phyloP scores from a whole-genome alignment of 2,888 invertebrate species.

The Brachyopa scutellaris region DNA sequence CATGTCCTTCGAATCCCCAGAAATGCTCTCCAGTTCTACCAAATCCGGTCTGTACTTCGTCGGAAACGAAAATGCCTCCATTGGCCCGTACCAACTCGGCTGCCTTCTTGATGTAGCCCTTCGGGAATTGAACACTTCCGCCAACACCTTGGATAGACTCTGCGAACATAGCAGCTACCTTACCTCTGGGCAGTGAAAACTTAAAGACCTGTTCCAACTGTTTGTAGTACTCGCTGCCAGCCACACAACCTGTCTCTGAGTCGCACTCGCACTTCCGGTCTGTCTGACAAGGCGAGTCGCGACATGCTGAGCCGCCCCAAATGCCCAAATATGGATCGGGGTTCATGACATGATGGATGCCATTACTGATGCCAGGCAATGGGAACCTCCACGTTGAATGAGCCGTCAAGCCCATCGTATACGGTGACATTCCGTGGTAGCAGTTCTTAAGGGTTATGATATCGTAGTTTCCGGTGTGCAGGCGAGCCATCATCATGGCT shows the following conservation, averaged over 20 bases:
- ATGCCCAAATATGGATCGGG: conserved; percentile 95
- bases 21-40: conserved; percentile 96
- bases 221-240: conserved; percentile 90
- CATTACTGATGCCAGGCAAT: conserved; percentile 86
- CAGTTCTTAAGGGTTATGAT: conserved; percentile 93
- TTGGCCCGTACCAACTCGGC: conserved; percentile 89
- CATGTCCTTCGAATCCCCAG: conserved; percentile 98
- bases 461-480: conserved; percentile 92
- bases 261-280: conserved; percentile 86
- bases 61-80: conserved; percentile 95
- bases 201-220: conserved; percentile 88
- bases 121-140: conserved; percentile 95
- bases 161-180: conserved; percentile 94
- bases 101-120: conserved; percentile 91
- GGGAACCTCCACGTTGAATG: conserved; percentile 91
- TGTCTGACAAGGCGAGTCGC: conserved; percentile 93
- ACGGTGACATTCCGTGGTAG: conserved; percentile 96
- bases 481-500: conserved; percentile 92
- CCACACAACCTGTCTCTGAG: conserved; percentile 84
- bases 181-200: conserved; percentile 89
- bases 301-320: conserved; percentile 94
- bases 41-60: conserved; percentile 99
- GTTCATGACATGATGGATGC: conserved; percentile 93
- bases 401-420: conserved; percentile 91
- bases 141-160: conserved; percentile 99